Base-by-base conservation (phyloP, 2,888 invertebrate genomes). In the Caenorhabditis uteleia region DNA sequence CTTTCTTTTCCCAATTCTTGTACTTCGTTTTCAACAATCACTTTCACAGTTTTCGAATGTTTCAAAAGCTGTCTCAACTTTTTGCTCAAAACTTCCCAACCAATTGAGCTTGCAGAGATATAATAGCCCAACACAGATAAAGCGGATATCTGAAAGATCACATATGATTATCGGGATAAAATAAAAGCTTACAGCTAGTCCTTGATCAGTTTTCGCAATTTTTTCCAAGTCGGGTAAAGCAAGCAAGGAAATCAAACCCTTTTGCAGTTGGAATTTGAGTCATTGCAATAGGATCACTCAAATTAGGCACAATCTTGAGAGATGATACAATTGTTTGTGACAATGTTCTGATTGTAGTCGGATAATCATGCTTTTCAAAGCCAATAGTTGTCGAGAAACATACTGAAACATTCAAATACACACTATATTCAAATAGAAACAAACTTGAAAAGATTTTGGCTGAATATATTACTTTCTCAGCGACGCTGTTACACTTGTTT, bases 381-480 rank as follows among this genome's bases (percentile, higher is more conserved):
- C 58, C 55, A 18, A n/a, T n/a, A n/a, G n/a, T n/a, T n/a, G n/a
- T 54, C 29, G 3, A 70, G 51, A 14, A 70, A 54, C 18, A 46
- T 54, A 5, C 40, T 29, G 16, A 70, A 64, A 36, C 54, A 38
- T n/a, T n/a, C n/a, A n/a, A n/a, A n/a, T n/a, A n/a, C n/a, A n/a
- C n/a, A n/a, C n/a, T n/a, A n/a, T n/a, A n/a, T n/a, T n/a, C n/a
- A n/a, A n/a, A n/a, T n/a, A n/a, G n/a, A n/a, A n/a, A n/a, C n/a
- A n/a, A n/a, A n/a, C n/a, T 68, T 61, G 64, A 27, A 61, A 71
- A 16, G 65, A 66, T 7, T 46, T 47, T 0, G 65, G 58, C 34
- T 68, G 65, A 39, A 49, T 42, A 33, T 66, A 71, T 12, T 51
- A 29, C n/a, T n/a, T n/a, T 8, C 58, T 54, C 34, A 66, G 50